phyloP scores from a whole-genome alignment of 2,797 vertebrate species.

The Peromyscus melanophrys region DNA sequence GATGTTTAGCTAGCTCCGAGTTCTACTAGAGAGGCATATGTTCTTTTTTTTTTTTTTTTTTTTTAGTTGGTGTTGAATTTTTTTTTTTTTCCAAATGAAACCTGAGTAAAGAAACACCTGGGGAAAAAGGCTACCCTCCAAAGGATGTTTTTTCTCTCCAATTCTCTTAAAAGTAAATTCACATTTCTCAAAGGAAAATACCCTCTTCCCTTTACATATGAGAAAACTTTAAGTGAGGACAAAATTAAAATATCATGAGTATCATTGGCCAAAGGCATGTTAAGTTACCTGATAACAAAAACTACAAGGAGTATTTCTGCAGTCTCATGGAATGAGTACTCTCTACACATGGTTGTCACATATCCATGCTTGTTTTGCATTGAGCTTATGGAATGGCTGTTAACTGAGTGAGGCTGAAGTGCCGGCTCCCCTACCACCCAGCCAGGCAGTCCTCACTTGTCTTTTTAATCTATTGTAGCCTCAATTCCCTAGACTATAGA shows the following conservation, averaged over 20 bases:
- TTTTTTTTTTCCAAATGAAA: background rate
- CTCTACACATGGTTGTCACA: background rate
- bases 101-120: background rate
- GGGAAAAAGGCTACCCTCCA: background rate
- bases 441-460: background rate
- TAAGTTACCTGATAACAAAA: constrained; percentile 7
- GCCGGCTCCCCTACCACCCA: background rate
- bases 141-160: background rate
- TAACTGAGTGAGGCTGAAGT: background rate
- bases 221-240: background rate
- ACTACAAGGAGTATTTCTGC: background rate
- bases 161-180: background rate
- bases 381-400: background rate
- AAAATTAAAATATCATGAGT: background rate
- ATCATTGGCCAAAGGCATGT: background rate
- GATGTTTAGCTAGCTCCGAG: background rate
- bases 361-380: background rate
- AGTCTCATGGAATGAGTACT: background rate
- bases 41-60: background rate
- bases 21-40: background rate
- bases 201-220: background rate
- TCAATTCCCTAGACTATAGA: constrained; percentile 39
- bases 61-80: background rate
- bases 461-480: background rate
- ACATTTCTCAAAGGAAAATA: background rate